Percentiles rank a stretch among this genome's conserved stretches.
Conservation (phyloP, 2,113 vertebrate species). For the Nothoprocta pentlandii region DNA sequence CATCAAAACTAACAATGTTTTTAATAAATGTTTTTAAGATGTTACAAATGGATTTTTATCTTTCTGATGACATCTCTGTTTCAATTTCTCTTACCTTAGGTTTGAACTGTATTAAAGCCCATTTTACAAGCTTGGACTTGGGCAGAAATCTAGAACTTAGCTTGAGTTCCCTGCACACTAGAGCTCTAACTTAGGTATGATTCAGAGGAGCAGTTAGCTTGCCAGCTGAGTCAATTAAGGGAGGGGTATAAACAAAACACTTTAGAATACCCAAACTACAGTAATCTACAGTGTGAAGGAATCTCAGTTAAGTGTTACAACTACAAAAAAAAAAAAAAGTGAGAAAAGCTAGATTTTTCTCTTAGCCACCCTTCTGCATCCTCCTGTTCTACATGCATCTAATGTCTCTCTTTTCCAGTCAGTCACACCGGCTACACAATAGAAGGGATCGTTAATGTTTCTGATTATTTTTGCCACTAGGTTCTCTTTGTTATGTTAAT, state of each 20-base stretch:
- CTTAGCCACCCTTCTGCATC: neutral
- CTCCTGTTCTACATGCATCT: neutral
- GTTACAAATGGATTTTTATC: neutral
- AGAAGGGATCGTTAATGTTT: neutral
- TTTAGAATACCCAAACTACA: neutral
- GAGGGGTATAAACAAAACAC: neutral
- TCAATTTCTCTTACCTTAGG: neutral
- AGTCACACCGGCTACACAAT: neutral
- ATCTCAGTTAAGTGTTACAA: neutral
- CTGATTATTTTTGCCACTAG: constrained; percentile 33
- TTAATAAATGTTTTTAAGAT: neutral
- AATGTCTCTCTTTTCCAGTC: neutral
- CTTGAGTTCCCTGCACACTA: neutral
- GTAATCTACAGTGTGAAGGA: neutral
- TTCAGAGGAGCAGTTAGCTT: neutral
- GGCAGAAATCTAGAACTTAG: neutral
- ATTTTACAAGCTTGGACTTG: neutral
- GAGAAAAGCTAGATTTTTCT: neutral
- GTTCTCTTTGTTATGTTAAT: constrained; percentile 37
- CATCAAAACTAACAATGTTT: neutral
- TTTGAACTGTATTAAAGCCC: neutral
- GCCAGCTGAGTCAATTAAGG: neutral
- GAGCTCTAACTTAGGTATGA: no score
- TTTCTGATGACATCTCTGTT: neutral
- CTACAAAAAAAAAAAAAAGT: neutral